Evolutionary conservation across 2,113 vertebrate species (phyloP).

Genomic region (Strix uralensis): DNA sequence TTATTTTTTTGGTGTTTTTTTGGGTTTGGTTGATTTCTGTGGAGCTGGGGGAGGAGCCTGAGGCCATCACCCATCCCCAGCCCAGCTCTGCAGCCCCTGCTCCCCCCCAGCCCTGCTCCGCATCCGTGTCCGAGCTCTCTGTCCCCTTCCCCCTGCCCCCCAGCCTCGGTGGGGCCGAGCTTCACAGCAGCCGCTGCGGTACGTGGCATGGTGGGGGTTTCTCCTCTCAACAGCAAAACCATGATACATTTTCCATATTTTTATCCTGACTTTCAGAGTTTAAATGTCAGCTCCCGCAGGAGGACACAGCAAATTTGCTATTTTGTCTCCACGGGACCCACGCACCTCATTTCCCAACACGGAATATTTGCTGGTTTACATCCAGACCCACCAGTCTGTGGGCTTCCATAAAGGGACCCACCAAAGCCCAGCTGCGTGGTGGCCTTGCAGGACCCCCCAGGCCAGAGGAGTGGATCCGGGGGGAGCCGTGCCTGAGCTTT

Average conservation of each 20-base stretch:
- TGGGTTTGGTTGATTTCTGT: not conserved
- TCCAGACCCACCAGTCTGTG: not conserved
- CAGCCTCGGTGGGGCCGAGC: not conserved
- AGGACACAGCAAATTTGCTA: not conserved
- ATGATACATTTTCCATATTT: accelerated
- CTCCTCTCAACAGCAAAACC: too few species aligned
- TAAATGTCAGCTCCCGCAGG: not conserved
- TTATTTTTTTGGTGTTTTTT: not conserved
- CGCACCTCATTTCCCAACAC: not conserved
- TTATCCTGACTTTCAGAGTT: not conserved
- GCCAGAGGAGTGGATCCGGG: accelerated
- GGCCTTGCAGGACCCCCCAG: not conserved
- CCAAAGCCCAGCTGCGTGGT: not conserved
- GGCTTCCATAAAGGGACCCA: not conserved
- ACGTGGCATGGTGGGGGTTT: accelerated
- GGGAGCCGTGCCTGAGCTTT: not conserved
- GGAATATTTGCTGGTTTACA: not conserved
- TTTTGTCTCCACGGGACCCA: not conserved
- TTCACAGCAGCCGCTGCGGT: accelerated
- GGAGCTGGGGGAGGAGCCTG: accelerated
- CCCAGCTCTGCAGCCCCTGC: not conserved
- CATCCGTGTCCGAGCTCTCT: not conserved
- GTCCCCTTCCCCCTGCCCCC: not conserved
- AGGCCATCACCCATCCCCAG: not conserved
- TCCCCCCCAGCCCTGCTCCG: accelerated